These are phyloP conservation scores for Cottoperca gobio DNA, from an alignment of 2,797 vertebrate species.

Conservation along the genomic window DNA sequence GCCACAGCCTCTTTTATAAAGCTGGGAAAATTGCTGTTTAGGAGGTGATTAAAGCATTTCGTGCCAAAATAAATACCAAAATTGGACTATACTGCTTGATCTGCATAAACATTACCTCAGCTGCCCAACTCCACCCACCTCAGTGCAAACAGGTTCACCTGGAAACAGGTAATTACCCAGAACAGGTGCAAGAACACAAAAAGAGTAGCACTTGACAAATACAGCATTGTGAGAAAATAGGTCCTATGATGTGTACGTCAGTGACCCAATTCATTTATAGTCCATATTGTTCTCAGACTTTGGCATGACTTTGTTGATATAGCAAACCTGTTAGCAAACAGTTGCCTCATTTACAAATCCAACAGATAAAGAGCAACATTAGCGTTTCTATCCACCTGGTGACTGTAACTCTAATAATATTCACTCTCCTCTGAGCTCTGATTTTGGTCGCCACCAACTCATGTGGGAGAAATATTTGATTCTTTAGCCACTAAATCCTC, in stretches of 20 bases:
- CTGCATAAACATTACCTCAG: conserved; percentile 19
- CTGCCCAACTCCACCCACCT: background rate
- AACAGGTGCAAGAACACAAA: conserved; percentile 1
- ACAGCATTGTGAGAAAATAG: background rate
- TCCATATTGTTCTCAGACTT: background rate
- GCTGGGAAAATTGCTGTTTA: background rate
- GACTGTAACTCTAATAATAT: background rate
- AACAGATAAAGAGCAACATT: background rate
- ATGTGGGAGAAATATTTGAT: background rate
- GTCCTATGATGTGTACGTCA: background rate
- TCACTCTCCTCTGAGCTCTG: background rate
- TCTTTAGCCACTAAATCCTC: background rate
- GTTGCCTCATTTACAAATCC: background rate
- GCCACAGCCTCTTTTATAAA: background rate
- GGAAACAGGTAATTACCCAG: background rate
- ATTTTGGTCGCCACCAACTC: conserved; percentile 8
- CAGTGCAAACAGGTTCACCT: conserved; percentile 2
- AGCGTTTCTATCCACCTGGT: background rate
- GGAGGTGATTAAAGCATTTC: background rate
- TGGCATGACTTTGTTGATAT: too few relatives aligned
- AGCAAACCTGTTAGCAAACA: background rate
- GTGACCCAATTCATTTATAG: background rate
- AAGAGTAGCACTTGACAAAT: background rate
- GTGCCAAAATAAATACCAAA: background rate
- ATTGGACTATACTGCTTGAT: background rate